Evolutionary conservation across 2,113 vertebrate species (phyloP), one percentile per base, ranked within the genome.

Genomic region (Lampris megalopsis): DNA sequence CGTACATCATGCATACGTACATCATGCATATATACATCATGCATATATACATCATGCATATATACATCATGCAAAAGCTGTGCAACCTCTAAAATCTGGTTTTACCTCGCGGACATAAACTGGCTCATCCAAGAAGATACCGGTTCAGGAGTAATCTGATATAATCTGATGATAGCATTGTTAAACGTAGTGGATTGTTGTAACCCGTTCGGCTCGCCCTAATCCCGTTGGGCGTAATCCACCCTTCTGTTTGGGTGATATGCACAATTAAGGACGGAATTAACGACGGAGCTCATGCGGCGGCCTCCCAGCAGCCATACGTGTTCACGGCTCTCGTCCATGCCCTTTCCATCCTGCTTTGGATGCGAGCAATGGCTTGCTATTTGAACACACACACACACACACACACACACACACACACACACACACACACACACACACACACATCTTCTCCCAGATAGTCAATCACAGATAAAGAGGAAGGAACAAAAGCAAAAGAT

Each of bases 391-490:
- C 24, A 57, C 56, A 75, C 54, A 71, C 58, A 58, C 49, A 45
- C 50, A 38, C 10, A 4, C 9, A 64, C 24, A 64, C 58, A 60
- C 36, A 60, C 58, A 4, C 58, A 41, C 59, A 41, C 59, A 40
- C 60, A 43, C 41, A 7, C 60, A 63, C 40, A 63, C 41, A 63
- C 24, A 37, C 36, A 59, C 56, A 37, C 56, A 59, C 35, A 24
- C 40, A 41, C 40, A 10, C 6, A 60, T 36, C 36, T 50, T 0
- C n/a, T 9, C 45, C 42, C 1, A 48, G 45, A 70, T 63, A 49
- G 9, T 71, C 73, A 68, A 45, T 81, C 47, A 78, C 82, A 77
- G 82, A 73, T 80, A 80, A 75, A 45, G 13, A 43, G 47, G 56
- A 62, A 58, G 47, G 24, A 60, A 54, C 41, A 49, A 50, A 66